Evolutionary conservation across 2,888 invertebrate genomes (phyloP), one percentile per base, ranked within the genome.

Genomic region (Nymphalis c-album): DNA sequence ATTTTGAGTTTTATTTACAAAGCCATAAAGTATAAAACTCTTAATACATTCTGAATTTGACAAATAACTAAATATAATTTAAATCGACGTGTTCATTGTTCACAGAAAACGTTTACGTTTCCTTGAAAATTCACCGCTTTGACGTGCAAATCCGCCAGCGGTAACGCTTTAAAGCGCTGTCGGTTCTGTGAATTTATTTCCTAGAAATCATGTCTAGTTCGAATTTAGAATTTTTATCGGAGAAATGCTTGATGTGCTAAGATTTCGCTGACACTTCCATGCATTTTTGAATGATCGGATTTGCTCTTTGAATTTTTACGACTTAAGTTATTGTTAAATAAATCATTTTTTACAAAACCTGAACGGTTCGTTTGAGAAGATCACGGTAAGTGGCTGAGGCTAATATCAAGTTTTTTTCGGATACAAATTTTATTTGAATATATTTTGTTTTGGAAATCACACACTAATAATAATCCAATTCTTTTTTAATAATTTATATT

Each of bases 131-230:
- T 31, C 18, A 7, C 18, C 22, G 31, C 63, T 64, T 64, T 58
- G 63, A 64, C 46, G 26, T 57, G 63, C 48, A 48, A 64, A 64
- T 58, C 57, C 31, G 55, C 16, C 31, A 35, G 50, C 48, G 57
- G 57, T 48, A 57, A 45, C 47, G 63, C 63, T 64, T 47, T 64
- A 26, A 7, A 4, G 40, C 45, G 18, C 31, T 18, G 61, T 57
- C 57, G 40, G 57, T 40, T 57, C 35, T 18, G 10, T 31, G 55
- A 55, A 55, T 55, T 31, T 31, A 35, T 55, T 55, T 55, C 8
- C n/a, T 7, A 7, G 55, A 35, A 53, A 17, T 55, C 55, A 13
- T 8, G 4, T 26, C 16, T 53, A 55, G 17, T 17, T 40, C 55
- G 35, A n/a, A 55, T 55, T 55, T 35, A 7, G 31, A 31, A 31